Evolutionary conservation across 2,888 invertebrate species (phyloP).

Genomic region (Venusia cambrica): DNA sequence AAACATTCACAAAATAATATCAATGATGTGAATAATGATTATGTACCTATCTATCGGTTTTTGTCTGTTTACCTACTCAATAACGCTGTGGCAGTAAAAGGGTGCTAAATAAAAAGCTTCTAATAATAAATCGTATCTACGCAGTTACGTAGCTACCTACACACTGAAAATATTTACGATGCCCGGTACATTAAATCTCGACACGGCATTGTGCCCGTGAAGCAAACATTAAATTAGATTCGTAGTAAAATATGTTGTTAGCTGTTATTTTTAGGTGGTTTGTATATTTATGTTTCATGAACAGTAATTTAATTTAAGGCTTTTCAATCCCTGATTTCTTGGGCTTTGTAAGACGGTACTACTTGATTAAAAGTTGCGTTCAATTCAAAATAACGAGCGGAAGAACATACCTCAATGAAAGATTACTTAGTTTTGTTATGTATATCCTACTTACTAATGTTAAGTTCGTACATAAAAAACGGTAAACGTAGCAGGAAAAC

Average conservation of each 20-base stretch:
- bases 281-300: no score
- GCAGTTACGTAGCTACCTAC: constrained; percentile 5
- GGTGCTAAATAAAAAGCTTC: constrained; percentile 31
- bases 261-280: no score
- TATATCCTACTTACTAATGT: no score
- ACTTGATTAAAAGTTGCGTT: no score
- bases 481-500: no score
- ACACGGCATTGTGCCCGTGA: constrained; percentile 10
- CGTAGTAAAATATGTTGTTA: constrained; percentile 3
- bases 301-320: no score
- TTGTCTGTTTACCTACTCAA: constrained; percentile 46
- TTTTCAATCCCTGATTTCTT: no score
- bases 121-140: constrained; percentile 24
- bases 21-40: constrained; percentile 44
- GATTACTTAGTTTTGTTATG: no score
- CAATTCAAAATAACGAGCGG: no score
- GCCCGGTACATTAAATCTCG: constrained; percentile 24
- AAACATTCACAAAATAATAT: constrained; percentile 45
- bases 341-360: no score
- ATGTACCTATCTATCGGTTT: constrained; percentile 55
- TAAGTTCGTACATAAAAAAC: no score
- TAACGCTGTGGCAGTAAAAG: constrained; percentile 30
- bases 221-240: constrained; percentile 11
- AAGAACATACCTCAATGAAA: no score
- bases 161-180: constrained; percentile 22